phyloP scores from a whole-genome alignment of 2,113 vertebrate species.

The Grantiella picta region DNA sequence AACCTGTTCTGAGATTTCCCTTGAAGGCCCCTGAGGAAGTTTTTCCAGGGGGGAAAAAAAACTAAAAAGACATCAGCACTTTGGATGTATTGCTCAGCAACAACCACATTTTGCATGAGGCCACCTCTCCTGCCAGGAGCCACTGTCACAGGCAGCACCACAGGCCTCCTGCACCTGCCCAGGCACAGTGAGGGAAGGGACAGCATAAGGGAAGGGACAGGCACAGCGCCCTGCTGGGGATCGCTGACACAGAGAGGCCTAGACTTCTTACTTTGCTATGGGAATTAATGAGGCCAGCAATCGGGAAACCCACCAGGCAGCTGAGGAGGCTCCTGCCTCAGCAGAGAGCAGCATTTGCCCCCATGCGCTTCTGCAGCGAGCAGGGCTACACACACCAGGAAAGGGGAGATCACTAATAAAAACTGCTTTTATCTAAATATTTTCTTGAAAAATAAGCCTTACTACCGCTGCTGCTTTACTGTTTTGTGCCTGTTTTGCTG shows the following conservation, averaged over 20 bases:
- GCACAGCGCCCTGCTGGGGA: fast-evolving
- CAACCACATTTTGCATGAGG: neutral
- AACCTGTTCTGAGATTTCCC: neutral
- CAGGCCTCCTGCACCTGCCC: neutral
- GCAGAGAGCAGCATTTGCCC: neutral
- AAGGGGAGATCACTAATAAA: neutral
- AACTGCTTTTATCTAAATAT: neutral
- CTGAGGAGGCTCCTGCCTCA: neutral
- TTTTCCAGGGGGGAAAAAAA: fast-evolving
- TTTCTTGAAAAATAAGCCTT: neutral
- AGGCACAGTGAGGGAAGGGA: fast-evolving
- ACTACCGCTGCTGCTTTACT: fast-evolving
- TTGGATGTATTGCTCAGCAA: neutral
- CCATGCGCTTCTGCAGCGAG: fast-evolving
- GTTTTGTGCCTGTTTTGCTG: neutral
- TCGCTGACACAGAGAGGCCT: fast-evolving
- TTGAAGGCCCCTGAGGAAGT: neutral
- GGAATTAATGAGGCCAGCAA: neutral
- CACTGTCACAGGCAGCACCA: fast-evolving
- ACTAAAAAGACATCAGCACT: neutral
- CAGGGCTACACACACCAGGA: fast-evolving
- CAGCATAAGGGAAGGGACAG: too few species aligned
- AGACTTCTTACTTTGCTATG: fast-evolving
- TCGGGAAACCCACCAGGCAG: neutral
- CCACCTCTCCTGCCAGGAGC: neutral